A percentile compares a stretch with the other conserved stretches of the same genome.
These are phyloP conservation scores for Baronia brevicornis DNA, from an alignment of 2,888 invertebrate genomes.

Conservation along the genomic window DNA sequence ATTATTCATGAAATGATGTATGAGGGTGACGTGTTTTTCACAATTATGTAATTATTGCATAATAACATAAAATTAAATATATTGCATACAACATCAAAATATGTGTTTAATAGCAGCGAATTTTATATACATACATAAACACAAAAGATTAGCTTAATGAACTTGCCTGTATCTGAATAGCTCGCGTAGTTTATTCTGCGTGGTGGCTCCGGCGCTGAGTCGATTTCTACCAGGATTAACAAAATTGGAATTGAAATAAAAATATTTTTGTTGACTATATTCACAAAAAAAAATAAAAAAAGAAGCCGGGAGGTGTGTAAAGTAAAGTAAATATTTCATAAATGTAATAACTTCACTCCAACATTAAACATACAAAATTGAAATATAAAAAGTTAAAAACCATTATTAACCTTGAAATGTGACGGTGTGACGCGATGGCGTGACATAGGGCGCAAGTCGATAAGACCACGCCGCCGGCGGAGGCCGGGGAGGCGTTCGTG, in stretches of 20 bases:
- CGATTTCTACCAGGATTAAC: constrained; percentile 74
- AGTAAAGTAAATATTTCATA: constrained; percentile 1
- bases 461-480: constrained; percentile 63
- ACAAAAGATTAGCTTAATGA: no score
- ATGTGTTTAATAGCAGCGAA: constrained; percentile 9
- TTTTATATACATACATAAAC: constrained; percentile 7
- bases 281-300: constrained; percentile 30
- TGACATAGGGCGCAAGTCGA: constrained; percentile 60
- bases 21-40: neutral
- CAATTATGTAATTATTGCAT: constrained; percentile 1
- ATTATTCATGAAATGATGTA: constrained; percentile 21
- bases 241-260: constrained; percentile 41
- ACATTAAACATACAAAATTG: constrained; percentile 45
- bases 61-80: constrained; percentile 2
- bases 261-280: constrained; percentile 41
- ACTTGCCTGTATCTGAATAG: constrained; percentile 76
- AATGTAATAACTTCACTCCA: constrained; percentile 48
- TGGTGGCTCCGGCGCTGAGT: constrained; percentile 78
- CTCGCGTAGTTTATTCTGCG: constrained; percentile 74
- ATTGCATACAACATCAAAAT: constrained; percentile 7
- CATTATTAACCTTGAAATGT: constrained; percentile 82
- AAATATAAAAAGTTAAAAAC: constrained; percentile 24
- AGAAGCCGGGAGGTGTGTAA: constrained; percentile 2
- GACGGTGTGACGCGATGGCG: constrained; percentile 80
- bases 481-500: constrained; percentile 72